Evolutionary conservation across 2,888 invertebrate species (phyloP), one percentile per base, ranked within the genome.

Genomic region (Euzophera pinguis): DNA sequence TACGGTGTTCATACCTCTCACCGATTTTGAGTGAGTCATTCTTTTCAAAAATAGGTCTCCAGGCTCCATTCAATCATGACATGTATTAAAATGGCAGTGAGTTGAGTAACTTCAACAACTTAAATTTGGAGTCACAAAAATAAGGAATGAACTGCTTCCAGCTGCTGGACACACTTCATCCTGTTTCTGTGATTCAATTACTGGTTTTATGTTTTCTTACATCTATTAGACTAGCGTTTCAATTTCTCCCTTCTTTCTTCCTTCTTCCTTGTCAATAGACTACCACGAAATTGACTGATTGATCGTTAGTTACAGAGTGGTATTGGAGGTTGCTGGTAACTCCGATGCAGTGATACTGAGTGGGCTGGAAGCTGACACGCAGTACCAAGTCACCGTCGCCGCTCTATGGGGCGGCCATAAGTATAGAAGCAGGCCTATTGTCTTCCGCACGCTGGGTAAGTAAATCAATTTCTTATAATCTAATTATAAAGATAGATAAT

Each of bases 241-340:
- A 22, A 22, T 22, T 63, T 73, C 78, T 68, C 70, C 62, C 64
- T 67, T 64, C 60, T 59, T 60, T 57, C 60, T 53, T 56, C 70
- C 65, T 67, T 64, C 60, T 59, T 56, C 70, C 82, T 75, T 84
- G 73, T 60, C 57, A 71, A 72, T 73, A 71, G 73, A 83, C 73
- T 76, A 74, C 86, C 67, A 81, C 75, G 86, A 88, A 84, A 88
- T 92, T 92, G 92, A 92, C 92, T 92, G 90, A 92, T 88, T 70
- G 76, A 68, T 76, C 87, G 91, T 94, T 95, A 96, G 96, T 96
- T 96, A 96, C 96, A 96, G 96, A 93, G 96, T 96, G 92, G 96
- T 96, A 90, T 92, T 95, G 92, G 94, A 96, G 84, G 96, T 96
- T 81, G 96, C 96, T 68, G 96, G 96, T 65, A 96, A 96, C 90